A percentile compares a stretch with the other conserved stretches of the same genome.
phyloP scores from a whole-genome alignment of 2,888 invertebrate species.

The Euspilapteryx auroguttella region DNA sequence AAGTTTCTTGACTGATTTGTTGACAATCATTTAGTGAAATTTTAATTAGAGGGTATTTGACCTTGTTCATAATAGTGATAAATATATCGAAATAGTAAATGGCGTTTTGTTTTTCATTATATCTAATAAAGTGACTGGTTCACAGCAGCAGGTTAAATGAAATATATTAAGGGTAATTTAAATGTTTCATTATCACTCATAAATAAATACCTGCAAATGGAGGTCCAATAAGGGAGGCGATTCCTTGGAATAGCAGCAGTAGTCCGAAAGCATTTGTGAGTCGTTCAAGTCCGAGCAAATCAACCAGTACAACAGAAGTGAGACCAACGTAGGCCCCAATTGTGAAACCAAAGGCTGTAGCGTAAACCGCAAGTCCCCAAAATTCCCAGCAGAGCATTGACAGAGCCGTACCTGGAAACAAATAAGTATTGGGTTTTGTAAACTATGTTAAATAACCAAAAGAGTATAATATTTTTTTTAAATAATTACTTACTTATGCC shows the following conservation, averaged over 20 bases:
- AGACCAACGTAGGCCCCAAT: slow-evolving; percentile 96
- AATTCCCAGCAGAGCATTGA: slow-evolving; percentile 77
- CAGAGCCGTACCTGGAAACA: slow-evolving; percentile 72
- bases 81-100: too few species aligned
- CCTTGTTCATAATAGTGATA: too few species aligned
- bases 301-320: slow-evolving; percentile 93
- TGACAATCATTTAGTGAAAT: too few species aligned
- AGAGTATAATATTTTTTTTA: neutral
- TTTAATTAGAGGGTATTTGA: too few species aligned
- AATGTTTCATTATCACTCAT: too few species aligned
- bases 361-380: slow-evolving; percentile 74
- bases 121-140: too few species aligned
- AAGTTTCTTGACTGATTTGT: too few species aligned
- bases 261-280: slow-evolving; percentile 96
- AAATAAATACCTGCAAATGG: slow-evolving; percentile 89
- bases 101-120: too few species aligned
- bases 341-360: slow-evolving; percentile 82
- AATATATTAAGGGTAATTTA: too few species aligned
- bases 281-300: slow-evolving; percentile 88
- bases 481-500: slow-evolving; percentile 73
- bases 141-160: too few species aligned
- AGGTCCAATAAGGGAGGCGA: slow-evolving; percentile 89
- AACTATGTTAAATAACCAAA: neutral
- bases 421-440: neutral
- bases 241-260: slow-evolving; percentile 89